These are phyloP conservation scores for Euphonia xanthogaster DNA, from an alignment of 2,797 vertebrate species.

Conservation along the genomic window DNA sequence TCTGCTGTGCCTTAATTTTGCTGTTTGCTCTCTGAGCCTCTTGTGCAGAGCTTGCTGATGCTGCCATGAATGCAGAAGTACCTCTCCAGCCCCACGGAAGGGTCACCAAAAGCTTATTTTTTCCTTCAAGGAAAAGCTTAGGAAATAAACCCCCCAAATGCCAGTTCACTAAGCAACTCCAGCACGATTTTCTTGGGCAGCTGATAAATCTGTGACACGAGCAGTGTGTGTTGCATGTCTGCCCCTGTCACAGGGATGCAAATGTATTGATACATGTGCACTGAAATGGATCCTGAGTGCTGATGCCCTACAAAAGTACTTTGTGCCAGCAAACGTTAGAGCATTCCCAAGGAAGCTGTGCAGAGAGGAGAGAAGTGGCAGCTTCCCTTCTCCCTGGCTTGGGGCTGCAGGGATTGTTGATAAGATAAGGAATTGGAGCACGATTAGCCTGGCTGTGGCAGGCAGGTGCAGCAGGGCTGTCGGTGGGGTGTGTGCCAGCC, in stretches of 20 bases:
- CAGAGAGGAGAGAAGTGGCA: not conserved
- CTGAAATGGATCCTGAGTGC: not conserved
- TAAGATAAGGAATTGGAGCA: not conserved
- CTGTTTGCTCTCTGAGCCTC: not conserved
- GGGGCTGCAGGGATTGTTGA: not conserved
- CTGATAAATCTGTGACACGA: not conserved
- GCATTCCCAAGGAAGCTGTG: not conserved
- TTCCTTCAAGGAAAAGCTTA: not conserved
- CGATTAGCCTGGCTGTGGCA: not conserved
- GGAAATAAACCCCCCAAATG: not conserved
- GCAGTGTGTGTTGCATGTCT: not conserved
- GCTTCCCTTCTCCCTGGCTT: not conserved
- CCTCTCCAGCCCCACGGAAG: not conserved
- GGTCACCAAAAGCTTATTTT: not conserved
- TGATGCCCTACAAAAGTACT: not conserved
- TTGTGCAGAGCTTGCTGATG: not conserved
- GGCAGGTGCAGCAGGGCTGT: not conserved
- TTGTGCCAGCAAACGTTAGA: not conserved
- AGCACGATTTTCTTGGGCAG: not conserved
- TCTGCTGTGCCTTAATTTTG: not conserved
- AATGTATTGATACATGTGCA: rapidly evolving
- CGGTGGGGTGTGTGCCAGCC: rapidly evolving
- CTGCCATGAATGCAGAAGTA: not conserved
- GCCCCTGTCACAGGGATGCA: not conserved
- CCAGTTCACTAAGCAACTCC: not conserved